These are phyloP conservation scores for Drosophila baimaii DNA, from an alignment of 1,140 invertebrate species.

Conservation along the genomic window DNA sequence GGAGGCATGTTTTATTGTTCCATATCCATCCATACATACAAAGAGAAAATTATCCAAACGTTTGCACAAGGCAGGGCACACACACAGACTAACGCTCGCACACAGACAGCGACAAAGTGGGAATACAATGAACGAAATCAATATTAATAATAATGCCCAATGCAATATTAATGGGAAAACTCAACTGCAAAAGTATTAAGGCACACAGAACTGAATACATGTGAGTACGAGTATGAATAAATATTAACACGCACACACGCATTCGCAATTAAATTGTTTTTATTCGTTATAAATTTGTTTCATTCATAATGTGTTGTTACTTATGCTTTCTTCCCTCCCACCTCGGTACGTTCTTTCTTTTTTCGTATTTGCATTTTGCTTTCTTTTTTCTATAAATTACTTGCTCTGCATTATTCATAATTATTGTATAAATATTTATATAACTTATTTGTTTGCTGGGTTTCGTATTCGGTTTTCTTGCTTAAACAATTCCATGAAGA, in stretches of 20 bases:
- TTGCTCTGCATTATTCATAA: constrained; percentile 76
- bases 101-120: constrained; percentile 54
- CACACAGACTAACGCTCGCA: constrained; percentile 37
- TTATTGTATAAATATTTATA: constrained; percentile 80
- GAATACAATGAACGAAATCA: constrained; percentile 76
- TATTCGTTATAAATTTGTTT: constrained; percentile 67
- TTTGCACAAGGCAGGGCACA: constrained; percentile 69
- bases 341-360: constrained; percentile 30
- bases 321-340: constrained; percentile 53
- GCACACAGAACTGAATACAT: constrained; percentile 51
- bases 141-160: constrained; percentile 76
- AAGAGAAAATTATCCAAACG: constrained; percentile 75
- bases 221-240: constrained; percentile 61
- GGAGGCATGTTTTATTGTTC: constrained; percentile 42
- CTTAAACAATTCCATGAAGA: constrained; percentile 56
- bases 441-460: constrained; percentile 57
- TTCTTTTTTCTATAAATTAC: constrained; percentile 72
- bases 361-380: constrained; percentile 19
- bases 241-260: constrained; percentile 63
- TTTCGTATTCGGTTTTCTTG: constrained; percentile 45
- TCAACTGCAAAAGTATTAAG: constrained; percentile 73
- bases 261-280: constrained; percentile 68
- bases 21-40: constrained; percentile 58
- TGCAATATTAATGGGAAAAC: constrained; percentile 78
- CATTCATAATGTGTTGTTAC: constrained; percentile 60